Conservation (phyloP, 1,140 invertebrate species). For the Atta colombica region DNA sequence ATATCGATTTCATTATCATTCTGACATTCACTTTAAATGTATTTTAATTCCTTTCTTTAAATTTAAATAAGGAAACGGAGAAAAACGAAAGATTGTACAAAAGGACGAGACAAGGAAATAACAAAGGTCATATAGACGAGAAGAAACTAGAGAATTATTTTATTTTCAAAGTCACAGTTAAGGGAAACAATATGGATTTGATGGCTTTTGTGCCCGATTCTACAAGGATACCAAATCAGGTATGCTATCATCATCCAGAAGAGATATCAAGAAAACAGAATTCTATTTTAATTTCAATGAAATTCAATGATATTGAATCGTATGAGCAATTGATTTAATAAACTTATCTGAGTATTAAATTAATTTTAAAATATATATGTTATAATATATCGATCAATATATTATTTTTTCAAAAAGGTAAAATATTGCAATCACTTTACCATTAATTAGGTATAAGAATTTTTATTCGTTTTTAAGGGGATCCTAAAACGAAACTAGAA, state of each 20-base stretch:
- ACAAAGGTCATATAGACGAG: background rate
- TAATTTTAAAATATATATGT: too few species aligned
- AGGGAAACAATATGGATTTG: conserved; percentile 27
- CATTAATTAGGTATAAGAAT: too few species aligned
- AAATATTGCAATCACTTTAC: too few species aligned
- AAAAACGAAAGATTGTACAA: background rate
- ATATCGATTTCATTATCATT: too few species aligned
- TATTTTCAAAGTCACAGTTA: background rate
- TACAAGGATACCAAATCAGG: background rate
- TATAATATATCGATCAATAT: too few species aligned
- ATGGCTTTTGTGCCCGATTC: conserved; percentile 38
- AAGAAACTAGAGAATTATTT: conserved; percentile 1
- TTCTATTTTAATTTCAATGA: conserved; percentile 16
- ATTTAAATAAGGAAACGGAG: background rate
- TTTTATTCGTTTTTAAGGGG: background rate
- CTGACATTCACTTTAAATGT: background rate
- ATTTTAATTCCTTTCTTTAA: background rate
- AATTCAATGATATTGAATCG: background rate
- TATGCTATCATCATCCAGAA: background rate
- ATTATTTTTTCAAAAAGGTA: too few species aligned
- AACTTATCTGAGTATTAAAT: background rate
- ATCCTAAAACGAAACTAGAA: too few species aligned
- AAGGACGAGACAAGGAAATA: background rate
- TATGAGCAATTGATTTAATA: background rate
- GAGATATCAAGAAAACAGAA: conserved; percentile 4